Conservation (phyloP, 2,797 vertebrate genomes). For the Chanos chanos region DNA sequence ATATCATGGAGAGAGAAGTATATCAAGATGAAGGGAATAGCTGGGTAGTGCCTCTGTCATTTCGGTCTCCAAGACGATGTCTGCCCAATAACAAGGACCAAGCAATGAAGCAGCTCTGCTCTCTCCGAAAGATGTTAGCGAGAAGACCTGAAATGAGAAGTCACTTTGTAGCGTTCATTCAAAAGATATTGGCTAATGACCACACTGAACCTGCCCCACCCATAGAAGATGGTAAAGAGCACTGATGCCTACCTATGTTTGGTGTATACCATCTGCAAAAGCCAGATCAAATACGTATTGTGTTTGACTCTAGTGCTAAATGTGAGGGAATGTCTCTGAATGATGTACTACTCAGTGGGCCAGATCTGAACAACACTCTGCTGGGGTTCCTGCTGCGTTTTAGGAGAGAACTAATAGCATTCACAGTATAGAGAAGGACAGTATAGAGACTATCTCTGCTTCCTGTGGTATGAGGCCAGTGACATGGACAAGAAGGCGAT, state of each 20-base stretch:
- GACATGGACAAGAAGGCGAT: not conserved
- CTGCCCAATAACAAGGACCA: not conserved
- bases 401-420: not conserved
- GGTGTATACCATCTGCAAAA: conserved; percentile 7
- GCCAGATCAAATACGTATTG: not conserved
- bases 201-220: conserved; percentile 5
- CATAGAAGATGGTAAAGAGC: not conserved
- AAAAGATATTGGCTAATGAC: conserved; percentile 1
- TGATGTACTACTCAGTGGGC: not conserved
- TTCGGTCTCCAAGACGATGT: not conserved
- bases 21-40: not conserved
- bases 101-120: not conserved
- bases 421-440: not conserved
- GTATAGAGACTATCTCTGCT: not conserved
- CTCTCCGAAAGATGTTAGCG: not conserved
- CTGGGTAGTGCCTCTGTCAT: conserved; percentile 12
- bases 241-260: conserved; percentile 1
- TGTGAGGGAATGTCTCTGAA: too few relatives aligned
- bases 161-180: conserved; percentile 9
- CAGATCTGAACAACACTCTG: not conserved
- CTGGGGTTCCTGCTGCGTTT: not conserved
- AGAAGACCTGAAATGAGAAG: not conserved
- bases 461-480: conserved; percentile 1
- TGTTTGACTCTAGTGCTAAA: not conserved
- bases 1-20: not conserved